Percentiles rank a stretch among this genome's conserved stretches.
Evolutionary conservation across 2,888 invertebrate species (phyloP).

Genomic region (Drosophila sordidula): DNA sequence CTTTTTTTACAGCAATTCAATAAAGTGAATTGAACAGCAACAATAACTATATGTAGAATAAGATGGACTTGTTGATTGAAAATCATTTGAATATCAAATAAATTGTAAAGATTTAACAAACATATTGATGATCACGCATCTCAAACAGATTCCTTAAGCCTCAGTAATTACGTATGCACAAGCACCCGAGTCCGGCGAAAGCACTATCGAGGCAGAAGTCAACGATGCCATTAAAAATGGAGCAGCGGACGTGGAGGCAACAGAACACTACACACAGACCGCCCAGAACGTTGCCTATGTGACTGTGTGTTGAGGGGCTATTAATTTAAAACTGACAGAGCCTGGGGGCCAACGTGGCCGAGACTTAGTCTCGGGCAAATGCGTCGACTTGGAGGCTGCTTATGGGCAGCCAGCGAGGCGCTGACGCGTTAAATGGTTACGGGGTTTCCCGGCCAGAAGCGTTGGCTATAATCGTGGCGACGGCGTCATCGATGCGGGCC

Average conservation of each 20-base stretch:
- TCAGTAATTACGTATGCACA: conserved; percentile 19
- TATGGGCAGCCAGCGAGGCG: conserved; percentile 72
- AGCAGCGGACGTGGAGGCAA: conserved; percentile 13
- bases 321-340: conserved; percentile 76
- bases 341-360: conserved; percentile 67
- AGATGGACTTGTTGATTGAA: conserved; percentile 78
- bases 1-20: conserved; percentile 39
- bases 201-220: conserved; percentile 64
- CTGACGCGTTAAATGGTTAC: conserved; percentile 78
- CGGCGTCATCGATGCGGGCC: conserved; percentile 55
- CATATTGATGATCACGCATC: background rate
- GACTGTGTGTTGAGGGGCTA: conserved; percentile 57
- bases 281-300: conserved; percentile 33
- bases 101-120: conserved; percentile 66
- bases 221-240: conserved; percentile 72
- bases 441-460: conserved; percentile 64
- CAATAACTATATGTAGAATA: conserved; percentile 66
- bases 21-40: conserved; percentile 42
- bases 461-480: conserved; percentile 37
- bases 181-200: conserved; percentile 19
- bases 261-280: conserved; percentile 22
- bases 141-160: background rate
- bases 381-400: conserved; percentile 52
- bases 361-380: conserved; percentile 36
- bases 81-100: conserved; percentile 77